Evolutionary conservation across 2,113 vertebrate genomes (phyloP).

Genomic region (Andinoacara biseriatus): DNA sequence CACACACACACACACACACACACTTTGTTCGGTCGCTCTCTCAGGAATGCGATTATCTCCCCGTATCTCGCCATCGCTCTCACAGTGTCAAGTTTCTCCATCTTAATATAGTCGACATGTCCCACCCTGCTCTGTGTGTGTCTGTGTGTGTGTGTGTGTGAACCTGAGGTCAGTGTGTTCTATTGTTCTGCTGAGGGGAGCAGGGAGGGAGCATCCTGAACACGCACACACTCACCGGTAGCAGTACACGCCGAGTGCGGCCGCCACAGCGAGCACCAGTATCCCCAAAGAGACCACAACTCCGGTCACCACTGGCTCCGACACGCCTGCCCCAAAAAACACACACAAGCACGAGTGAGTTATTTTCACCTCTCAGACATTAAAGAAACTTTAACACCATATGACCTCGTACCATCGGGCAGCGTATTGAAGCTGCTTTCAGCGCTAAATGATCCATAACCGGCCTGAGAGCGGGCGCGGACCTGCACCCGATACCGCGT

Average conservation of each 20-base stretch:
- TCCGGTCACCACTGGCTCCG: slow-evolving; percentile 77
- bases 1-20: slow-evolving; percentile 12
- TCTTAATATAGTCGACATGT: slow-evolving; percentile 52
- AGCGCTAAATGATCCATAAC: slow-evolving; percentile 83
- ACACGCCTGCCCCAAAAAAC: slow-evolving; percentile 4
- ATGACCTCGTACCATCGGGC: slow-evolving; percentile 73
- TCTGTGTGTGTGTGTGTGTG: slow-evolving; percentile 21
- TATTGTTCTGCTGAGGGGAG: slow-evolving; percentile 42
- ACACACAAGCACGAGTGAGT: neutral
- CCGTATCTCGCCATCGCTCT: slow-evolving; percentile 32
- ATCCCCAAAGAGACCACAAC: slow-evolving; percentile 78
- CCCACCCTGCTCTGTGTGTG: slow-evolving; percentile 43
- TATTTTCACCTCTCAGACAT: neutral
- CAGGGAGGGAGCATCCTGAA: slow-evolving; percentile 57
- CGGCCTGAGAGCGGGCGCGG: slow-evolving; percentile 81
- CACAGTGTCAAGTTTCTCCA: slow-evolving; percentile 47
- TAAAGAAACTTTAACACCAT: rapidly evolving
- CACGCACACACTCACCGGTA: slow-evolving; percentile 71
- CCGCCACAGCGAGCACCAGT: slow-evolving; percentile 74
- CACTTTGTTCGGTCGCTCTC: slow-evolving; percentile 12
- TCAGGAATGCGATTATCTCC: slow-evolving; percentile 52
- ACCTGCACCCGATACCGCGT: slow-evolving; percentile 84
- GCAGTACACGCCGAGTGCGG: slow-evolving; percentile 69
- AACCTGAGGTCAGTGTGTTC: slow-evolving; percentile 28
- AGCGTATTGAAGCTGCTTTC: slow-evolving; percentile 78